These are phyloP conservation scores for Limnodromus scolopaceus DNA, from an alignment of 2,797 vertebrate species.

Conservation along the genomic window DNA sequence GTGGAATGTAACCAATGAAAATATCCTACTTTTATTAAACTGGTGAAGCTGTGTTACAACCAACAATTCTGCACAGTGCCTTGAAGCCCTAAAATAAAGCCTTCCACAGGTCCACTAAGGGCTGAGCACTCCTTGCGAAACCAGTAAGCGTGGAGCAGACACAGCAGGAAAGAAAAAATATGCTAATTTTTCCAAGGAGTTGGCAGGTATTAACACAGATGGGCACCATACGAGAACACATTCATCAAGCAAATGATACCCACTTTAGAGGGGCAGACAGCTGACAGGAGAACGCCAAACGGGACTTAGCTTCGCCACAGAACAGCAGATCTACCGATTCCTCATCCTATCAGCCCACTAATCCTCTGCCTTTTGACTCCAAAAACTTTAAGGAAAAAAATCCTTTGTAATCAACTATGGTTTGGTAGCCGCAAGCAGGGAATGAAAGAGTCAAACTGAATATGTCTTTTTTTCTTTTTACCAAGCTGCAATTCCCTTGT, in stretches of 20 bases:
- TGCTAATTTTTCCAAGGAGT: neutral
- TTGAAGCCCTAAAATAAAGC: neutral
- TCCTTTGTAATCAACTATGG: accelerated
- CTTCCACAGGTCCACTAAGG: neutral
- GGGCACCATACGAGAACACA: neutral
- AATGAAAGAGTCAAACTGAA: neutral
- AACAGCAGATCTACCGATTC: neutral
- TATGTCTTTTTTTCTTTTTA: neutral
- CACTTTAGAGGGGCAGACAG: neutral
- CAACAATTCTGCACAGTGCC: neutral
- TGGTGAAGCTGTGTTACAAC: neutral
- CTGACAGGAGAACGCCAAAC: neutral
- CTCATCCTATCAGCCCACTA: neutral
- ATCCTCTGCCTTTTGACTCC: neutral
- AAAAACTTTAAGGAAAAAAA: neutral
- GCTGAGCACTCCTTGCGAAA: neutral
- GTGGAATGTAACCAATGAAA: neutral
- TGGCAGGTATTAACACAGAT: conserved; percentile 34
- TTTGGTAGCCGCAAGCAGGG: neutral
- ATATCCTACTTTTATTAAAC: neutral
- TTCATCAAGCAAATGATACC: conserved; percentile 16
- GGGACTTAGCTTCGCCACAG: neutral
- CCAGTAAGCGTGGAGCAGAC: neutral
- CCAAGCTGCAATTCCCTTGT: neutral
- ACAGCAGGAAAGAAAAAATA: neutral